Evolutionary conservation across 2,888 invertebrate species (phyloP).

Genomic region (Sinotaia quadrata): DNA sequence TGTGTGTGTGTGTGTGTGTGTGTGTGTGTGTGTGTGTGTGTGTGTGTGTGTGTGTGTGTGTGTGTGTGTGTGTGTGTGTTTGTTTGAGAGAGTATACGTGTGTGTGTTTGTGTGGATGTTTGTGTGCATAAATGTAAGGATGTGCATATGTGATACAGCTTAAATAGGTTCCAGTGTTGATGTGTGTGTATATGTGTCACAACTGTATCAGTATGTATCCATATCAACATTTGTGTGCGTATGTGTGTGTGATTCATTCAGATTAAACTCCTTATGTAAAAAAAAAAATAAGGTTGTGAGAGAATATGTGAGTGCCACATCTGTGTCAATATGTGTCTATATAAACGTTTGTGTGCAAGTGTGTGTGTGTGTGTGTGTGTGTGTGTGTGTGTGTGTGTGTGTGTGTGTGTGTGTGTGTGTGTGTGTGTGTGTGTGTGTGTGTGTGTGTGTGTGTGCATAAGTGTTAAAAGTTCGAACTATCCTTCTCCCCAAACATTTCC

Average conservation of each 20-base stretch:
- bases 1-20: constrained; percentile 13
- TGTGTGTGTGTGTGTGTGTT: not conserved
- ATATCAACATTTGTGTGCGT: not conserved
- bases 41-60: constrained; percentile 13
- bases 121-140: not conserved
- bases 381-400: constrained; percentile 1
- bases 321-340: not conserved
- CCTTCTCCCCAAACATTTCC: no score
- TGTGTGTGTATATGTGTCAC: constrained; percentile 5
- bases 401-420: not conserved
- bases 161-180: not conserved
- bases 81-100: not conserved
- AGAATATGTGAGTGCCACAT: no score
- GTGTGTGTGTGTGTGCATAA: no score
- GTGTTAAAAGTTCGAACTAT: no score
- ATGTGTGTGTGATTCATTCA: not conserved
- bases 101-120: not conserved
- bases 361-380: constrained; percentile 1
- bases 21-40: constrained; percentile 2
- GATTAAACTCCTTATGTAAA: no score
- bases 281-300: no score
- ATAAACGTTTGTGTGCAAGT: no score
- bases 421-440: not conserved
- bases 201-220: no score
- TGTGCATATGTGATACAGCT: not conserved